phyloP scores from a whole-genome alignment of 2,113 vertebrate species.

The Perca schrenkii region DNA sequence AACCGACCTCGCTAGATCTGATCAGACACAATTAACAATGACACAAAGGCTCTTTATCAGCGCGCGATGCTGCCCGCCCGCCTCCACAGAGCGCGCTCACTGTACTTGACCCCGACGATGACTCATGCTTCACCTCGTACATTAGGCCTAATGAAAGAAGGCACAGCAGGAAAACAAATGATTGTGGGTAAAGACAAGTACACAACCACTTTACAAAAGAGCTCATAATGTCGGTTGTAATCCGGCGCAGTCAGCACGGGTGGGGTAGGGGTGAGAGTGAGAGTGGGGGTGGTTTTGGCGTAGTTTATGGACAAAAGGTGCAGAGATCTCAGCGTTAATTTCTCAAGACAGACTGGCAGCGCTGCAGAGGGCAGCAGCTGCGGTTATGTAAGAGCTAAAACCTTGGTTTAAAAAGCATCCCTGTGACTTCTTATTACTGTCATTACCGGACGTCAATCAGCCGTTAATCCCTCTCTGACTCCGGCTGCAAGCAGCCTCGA shows the following conservation, averaged over 20 bases:
- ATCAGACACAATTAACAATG: too few species aligned
- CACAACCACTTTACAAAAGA: slow-evolving; percentile 16
- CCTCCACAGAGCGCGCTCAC: slow-evolving; percentile 38
- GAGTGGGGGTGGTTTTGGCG: neutral
- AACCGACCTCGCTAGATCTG: too few species aligned
- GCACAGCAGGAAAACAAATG: slow-evolving; percentile 28
- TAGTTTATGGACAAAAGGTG: slow-evolving; percentile 52
- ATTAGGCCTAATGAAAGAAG: slow-evolving; percentile 39
- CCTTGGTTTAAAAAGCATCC: slow-evolving; percentile 21
- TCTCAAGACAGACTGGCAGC: slow-evolving; percentile 32
- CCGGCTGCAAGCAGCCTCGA: too few species aligned
- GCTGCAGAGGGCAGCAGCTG: too few species aligned
- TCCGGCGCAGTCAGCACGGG: neutral
- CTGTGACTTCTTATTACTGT: neutral
- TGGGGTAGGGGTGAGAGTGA: neutral
- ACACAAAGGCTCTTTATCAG: neutral
- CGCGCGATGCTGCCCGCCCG: neutral
- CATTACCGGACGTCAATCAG: neutral
- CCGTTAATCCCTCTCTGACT: too few species aligned
- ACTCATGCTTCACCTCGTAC: slow-evolving; percentile 38
- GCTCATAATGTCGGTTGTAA: slow-evolving; percentile 35
- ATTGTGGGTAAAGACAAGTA: neutral
- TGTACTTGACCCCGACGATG: slow-evolving; percentile 9
- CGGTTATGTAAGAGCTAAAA: slow-evolving; percentile 34
- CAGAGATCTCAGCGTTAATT: slow-evolving; percentile 46